A percentile compares a stretch with the other conserved stretches of the same genome.
Conservation (phyloP, 2,888 invertebrate species). For the Aspidiotus destructor region DNA sequence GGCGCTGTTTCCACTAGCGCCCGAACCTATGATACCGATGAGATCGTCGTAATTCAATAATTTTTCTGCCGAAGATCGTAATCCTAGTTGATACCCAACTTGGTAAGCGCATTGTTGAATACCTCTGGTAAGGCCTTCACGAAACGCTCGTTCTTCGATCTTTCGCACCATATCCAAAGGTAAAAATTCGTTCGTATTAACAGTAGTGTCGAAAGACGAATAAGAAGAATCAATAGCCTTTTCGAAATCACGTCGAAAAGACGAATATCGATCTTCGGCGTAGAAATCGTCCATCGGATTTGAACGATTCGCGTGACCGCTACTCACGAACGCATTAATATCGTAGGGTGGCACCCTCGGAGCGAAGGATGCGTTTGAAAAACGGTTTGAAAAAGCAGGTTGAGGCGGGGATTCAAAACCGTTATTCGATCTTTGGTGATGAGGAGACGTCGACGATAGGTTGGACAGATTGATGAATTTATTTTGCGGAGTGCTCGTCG, state of each 20-base stretch:
- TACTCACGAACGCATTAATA: constrained; percentile 11
- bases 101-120: constrained; percentile 35
- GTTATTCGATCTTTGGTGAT: constrained; percentile 19
- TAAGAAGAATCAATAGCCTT: constrained; percentile 37
- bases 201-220: constrained; percentile 18
- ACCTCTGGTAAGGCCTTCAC: constrained; percentile 35
- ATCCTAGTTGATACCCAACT: constrained; percentile 34
- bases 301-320: constrained; percentile 1
- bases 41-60: constrained; percentile 26
- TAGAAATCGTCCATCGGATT: constrained; percentile 17
- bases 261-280: constrained; percentile 36
- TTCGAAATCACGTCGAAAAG: constrained; percentile 37
- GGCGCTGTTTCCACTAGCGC: constrained; percentile 6
- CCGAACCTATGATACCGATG: constrained; percentile 7
- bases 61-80: constrained; percentile 32
- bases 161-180: constrained; percentile 33
- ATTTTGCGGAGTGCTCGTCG: not conserved
- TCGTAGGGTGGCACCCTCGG: constrained; percentile 16
- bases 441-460: not conserved
- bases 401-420: constrained; percentile 6
- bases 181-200: constrained; percentile 21
- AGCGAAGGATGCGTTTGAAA: constrained; percentile 19
- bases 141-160: constrained; percentile 35
- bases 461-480: constrained; percentile 15
- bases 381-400: constrained; percentile 12